Percentiles rank a stretch among this genome's conserved stretches.
Evolutionary conservation across 2,888 invertebrate species (phyloP).

Genomic region (Caenorhabditis angaria): DNA sequence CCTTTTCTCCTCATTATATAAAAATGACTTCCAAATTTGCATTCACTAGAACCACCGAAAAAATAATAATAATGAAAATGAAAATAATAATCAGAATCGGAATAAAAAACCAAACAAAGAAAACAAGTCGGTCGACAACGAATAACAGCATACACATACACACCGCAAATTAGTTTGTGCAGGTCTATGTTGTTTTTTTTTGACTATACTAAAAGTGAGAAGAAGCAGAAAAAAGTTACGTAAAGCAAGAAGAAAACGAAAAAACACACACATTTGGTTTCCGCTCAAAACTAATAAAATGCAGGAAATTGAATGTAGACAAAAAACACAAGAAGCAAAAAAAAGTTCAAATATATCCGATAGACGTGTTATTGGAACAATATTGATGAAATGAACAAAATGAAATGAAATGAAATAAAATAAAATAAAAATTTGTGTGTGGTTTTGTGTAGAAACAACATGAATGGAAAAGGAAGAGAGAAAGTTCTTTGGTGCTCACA

Average conservation of each 20-base stretch:
- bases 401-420: not conserved
- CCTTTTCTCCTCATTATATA: too few relatives aligned
- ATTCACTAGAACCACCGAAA: too few relatives aligned
- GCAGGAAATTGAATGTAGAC: not conserved
- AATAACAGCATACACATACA: too few relatives aligned
- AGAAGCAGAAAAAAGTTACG: not conserved
- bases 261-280: slow-evolving; percentile 6
- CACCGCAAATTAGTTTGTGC: not conserved
- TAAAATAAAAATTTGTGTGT: too few relatives aligned
- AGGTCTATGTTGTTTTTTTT: not conserved
- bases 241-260: not conserved
- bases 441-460: too few relatives aligned
- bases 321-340: not conserved
- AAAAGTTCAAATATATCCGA: slow-evolving; percentile 1
- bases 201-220: slow-evolving; percentile 4
- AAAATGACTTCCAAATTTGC: too few relatives aligned
- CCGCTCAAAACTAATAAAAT: slow-evolving; percentile 7
- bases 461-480: not conserved
- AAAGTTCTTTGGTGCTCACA: slow-evolving; percentile 8
- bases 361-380: not conserved
- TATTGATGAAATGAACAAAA: not conserved
- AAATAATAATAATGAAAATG: not conserved
- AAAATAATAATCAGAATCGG: not conserved
- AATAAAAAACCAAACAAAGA: not conserved
- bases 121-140: slow-evolving; percentile 2